Evolutionary conservation across 2,113 vertebrate genomes (phyloP).

Genomic region (Nesoenas mayeri): DNA sequence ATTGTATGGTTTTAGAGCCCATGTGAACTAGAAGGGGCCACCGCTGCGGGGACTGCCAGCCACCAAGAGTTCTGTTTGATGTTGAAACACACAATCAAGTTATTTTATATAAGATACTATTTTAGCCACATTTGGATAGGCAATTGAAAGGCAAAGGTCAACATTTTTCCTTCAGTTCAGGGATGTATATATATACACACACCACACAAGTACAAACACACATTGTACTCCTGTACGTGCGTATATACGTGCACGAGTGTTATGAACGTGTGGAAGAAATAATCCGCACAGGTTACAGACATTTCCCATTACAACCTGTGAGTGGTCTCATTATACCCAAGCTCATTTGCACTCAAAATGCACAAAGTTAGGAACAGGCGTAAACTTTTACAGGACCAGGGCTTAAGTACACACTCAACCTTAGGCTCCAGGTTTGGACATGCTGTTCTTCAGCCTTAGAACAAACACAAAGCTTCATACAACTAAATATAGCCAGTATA

Average conservation of each 20-base stretch:
- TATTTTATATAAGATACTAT: slow-evolving; percentile 21
- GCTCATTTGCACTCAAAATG: not conserved
- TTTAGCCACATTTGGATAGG: slow-evolving; percentile 30
- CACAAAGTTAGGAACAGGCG: not conserved
- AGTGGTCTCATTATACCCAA: not conserved
- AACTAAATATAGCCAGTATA: not conserved
- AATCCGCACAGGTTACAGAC: not conserved
- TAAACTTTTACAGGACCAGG: not conserved
- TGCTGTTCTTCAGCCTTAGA: not conserved
- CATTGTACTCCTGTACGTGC: rapidly evolving
- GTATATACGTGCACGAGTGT: rapidly evolving
- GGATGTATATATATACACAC: not conserved
- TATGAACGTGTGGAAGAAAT: not conserved
- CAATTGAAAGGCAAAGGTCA: slow-evolving; percentile 35
- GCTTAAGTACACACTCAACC: not conserved
- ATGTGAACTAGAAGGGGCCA: not conserved
- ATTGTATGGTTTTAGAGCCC: not conserved
- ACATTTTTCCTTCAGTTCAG: not conserved
- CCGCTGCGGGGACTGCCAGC: not conserved
- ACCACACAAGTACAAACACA: slow-evolving; percentile 19
- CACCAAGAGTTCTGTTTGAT: not conserved
- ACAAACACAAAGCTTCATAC: not conserved
- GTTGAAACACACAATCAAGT: not conserved
- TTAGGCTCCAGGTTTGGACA: slow-evolving; percentile 35
- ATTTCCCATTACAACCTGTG: not conserved